Conservation (phyloP, 2,113 vertebrate genomes). For the Hypanus sabinus region DNA sequence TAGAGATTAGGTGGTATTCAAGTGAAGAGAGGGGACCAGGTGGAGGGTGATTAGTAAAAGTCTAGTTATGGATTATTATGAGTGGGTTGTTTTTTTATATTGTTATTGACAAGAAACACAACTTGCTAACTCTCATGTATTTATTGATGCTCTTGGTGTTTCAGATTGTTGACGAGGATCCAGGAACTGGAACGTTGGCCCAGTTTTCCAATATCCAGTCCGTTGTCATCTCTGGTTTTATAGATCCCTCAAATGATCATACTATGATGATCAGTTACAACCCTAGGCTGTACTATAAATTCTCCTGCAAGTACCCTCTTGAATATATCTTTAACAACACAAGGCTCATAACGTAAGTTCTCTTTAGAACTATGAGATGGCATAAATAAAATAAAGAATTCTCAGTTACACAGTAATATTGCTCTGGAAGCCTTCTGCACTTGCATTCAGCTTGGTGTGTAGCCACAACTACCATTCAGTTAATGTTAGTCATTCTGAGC, state of each 20-base stretch:
- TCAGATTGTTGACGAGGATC: conserved; percentile 58
- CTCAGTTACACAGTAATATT: not conserved
- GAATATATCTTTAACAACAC: conserved; percentile 67
- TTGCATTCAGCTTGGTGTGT: no score
- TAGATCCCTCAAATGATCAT: conserved; percentile 51
- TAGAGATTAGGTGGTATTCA: no score
- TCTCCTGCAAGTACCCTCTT: conserved; percentile 65
- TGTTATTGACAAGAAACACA: not conserved
- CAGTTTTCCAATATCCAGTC: conserved; percentile 58
- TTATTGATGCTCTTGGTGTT: not conserved
- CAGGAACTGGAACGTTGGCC: conserved; percentile 53
- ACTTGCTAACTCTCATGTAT: not conserved
- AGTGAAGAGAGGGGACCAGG: no score
- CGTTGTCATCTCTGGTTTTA: conserved; percentile 58
- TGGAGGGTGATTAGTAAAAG: no score
- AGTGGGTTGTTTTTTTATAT: not conserved
- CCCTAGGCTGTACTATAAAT: conserved; percentile 66
- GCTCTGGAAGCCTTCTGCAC: no score
- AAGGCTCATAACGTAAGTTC: conserved; percentile 56
- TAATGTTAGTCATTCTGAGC: no score
- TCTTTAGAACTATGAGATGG: not conserved
- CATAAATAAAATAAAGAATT: not conserved
- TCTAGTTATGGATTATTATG: not conserved
- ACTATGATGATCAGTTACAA: conserved; percentile 58
- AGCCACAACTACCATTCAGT: no score